Percentiles rank a stretch among this genome's conserved stretches.
Evolutionary conservation across 1,140 invertebrate genomes (phyloP).

Genomic region (Bombus balteatus): DNA sequence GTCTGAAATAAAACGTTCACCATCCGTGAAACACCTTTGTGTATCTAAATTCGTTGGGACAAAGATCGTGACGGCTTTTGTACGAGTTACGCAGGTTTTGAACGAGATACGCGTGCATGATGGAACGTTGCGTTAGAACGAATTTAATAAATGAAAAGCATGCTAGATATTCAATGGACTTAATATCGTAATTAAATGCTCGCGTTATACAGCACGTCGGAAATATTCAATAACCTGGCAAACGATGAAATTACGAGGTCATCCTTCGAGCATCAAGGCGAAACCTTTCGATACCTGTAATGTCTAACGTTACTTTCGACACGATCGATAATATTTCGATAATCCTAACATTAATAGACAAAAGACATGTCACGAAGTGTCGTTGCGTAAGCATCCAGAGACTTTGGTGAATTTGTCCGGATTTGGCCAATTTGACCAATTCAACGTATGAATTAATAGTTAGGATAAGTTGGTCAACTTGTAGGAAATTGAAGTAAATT

Average conservation of each 20-base stretch:
- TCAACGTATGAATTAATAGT: neutral
- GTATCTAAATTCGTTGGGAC: too few species aligned
- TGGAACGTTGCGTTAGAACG: too few species aligned
- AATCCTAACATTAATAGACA: neutral
- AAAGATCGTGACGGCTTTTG: neutral
- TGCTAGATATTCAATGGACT: neutral
- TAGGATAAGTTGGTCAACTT: neutral
- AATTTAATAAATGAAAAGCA: neutral
- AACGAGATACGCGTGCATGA: neutral
- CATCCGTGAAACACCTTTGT: too few species aligned
- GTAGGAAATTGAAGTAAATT: too few species aligned
- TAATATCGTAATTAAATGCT: neutral
- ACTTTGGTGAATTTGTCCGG: neutral
- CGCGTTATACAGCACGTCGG: neutral
- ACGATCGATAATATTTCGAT: neutral
- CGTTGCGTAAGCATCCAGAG: neutral
- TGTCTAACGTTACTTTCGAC: neutral
- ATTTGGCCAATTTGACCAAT: too few species aligned
- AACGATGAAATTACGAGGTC: neutral
- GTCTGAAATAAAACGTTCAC: neutral
- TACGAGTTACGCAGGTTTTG: neutral
- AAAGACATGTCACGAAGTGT: neutral
- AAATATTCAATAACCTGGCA: neutral
- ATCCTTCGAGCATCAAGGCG: neutral
- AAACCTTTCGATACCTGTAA: too few species aligned